Evolutionary conservation across 2,113 vertebrate genomes (phyloP).

Genomic region (Silurus meridionalis): DNA sequence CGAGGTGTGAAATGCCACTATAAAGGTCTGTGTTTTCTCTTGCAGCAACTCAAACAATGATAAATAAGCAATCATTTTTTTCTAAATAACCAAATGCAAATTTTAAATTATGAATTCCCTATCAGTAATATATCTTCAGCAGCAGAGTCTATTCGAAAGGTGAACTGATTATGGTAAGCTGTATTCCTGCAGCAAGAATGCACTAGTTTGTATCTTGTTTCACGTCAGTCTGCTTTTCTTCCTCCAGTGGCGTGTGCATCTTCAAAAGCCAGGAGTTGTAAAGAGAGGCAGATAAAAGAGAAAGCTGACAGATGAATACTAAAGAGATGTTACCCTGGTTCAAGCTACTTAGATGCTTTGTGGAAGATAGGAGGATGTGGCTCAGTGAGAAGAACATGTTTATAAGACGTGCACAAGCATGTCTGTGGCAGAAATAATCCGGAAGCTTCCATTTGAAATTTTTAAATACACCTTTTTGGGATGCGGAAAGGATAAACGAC

Average conservation of each 20-base stretch:
- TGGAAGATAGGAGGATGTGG: background rate
- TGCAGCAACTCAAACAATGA: background rate
- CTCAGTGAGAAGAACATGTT: constrained; percentile 12
- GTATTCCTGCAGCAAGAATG: background rate
- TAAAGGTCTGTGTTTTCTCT: background rate
- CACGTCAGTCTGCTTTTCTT: constrained; percentile 19
- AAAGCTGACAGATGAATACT: constrained; percentile 43
- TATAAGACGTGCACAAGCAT: background rate
- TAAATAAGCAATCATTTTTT: background rate
- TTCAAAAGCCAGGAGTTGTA: constrained; percentile 23
- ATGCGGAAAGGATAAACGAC: background rate
- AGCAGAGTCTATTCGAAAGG: background rate
- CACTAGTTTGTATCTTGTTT: constrained; percentile 17
- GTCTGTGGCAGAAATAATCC: background rate
- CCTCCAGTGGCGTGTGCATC: constrained; percentile 3
- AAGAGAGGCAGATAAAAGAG: constrained; percentile 30
- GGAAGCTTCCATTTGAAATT: background rate
- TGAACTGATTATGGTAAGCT: background rate
- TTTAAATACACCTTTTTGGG: background rate
- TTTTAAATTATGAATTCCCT: background rate
- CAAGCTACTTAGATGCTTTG: constrained; percentile 9
- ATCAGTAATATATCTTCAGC: background rate
- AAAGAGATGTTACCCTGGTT: constrained; percentile 29
- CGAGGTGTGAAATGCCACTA: too few relatives aligned
- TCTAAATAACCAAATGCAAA: background rate